Evolutionary conservation across 2,113 vertebrate genomes (phyloP), one percentile per base, ranked within the genome.

Genomic region (Percopsis transmontana): DNA sequence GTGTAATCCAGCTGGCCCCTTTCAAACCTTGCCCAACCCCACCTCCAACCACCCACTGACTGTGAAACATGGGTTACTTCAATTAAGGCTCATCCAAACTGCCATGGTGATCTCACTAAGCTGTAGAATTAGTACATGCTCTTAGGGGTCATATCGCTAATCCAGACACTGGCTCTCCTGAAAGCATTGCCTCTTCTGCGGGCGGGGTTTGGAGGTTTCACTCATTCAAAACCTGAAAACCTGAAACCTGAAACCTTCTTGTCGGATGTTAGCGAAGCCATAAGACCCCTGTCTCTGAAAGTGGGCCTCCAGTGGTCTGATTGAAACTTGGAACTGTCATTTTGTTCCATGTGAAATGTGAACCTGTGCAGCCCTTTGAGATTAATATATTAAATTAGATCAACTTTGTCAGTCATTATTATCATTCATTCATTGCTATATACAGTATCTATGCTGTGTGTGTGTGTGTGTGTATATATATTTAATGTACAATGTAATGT

Each of bases 1-100:
- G 7, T 83, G 79, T 72, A 79, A 90, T 82, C 68, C 53, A 38
- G 64, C 58, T 39, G 55, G 47, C 72, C 74, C 66, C 62, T 74
- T 79, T 61, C 24, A 65, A 68, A 76, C 69, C 44, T 23, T 40
- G 38, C 39, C 12, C 8, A 21, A 8, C 23, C 45, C 42, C 21
- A 13, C 45, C 52, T 41, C 52, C 16, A 67, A 44, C 59, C 42
- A 45, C 42, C 1, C 42, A 45, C 55, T 23, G 18, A 11, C 56
- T 23, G 4, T 70, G 66, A 72, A 69, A 66, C 44, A 56, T 10
- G 16, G 44, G 62, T 68, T 71, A 62, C 62, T 64, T 77, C 67
- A 77, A 50, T 78, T 40, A 15, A 51, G 58, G 51, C 67, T 41
- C 21, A 61, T 58, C 74, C 27, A 24, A 60, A 53, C 42, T 5